These are phyloP conservation scores for Gadopsis marmoratus DNA, from an alignment of 2,797 vertebrate species.

Conservation along the genomic window DNA sequence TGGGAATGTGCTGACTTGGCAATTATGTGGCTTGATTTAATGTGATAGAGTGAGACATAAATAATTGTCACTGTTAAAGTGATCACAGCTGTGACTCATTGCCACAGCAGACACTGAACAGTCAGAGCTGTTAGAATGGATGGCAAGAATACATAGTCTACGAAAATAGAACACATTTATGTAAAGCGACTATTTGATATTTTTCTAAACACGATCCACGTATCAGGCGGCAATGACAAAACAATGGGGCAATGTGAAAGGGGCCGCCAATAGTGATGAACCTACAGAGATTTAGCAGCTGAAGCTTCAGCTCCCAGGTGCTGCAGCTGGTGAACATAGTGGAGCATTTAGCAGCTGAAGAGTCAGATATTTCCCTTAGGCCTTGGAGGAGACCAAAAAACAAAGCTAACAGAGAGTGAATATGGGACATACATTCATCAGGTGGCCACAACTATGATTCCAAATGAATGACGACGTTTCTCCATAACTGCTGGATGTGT, in stretches of 20 bases:
- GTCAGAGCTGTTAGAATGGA: slow-evolving; percentile 1
- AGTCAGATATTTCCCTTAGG: too few species aligned
- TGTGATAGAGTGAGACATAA: slow-evolving; percentile 24
- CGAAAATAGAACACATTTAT: background rate
- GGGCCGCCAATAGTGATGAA: background rate
- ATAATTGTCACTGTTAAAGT: slow-evolving; percentile 31
- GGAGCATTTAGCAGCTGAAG: too few species aligned
- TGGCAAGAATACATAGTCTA: background rate
- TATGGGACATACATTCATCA: background rate
- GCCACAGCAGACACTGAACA: background rate
- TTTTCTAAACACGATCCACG: background rate
- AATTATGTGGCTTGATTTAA: slow-evolving; percentile 42
- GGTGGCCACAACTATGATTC: too few species aligned
- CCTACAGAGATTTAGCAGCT: background rate
- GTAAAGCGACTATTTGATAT: background rate
- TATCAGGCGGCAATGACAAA: background rate
- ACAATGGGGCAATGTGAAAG: background rate
- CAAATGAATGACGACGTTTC: too few species aligned
- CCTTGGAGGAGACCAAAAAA: too few species aligned
- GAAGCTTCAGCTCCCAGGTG: background rate
- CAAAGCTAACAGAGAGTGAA: background rate
- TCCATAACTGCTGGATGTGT: too few species aligned
- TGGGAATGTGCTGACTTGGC: slow-evolving; percentile 52
- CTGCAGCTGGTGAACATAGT: too few species aligned
- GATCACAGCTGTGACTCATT: slow-evolving; percentile 20